phyloP scores from a whole-genome alignment of 2,113 vertebrate species.

The Megatriorchis doriae region DNA sequence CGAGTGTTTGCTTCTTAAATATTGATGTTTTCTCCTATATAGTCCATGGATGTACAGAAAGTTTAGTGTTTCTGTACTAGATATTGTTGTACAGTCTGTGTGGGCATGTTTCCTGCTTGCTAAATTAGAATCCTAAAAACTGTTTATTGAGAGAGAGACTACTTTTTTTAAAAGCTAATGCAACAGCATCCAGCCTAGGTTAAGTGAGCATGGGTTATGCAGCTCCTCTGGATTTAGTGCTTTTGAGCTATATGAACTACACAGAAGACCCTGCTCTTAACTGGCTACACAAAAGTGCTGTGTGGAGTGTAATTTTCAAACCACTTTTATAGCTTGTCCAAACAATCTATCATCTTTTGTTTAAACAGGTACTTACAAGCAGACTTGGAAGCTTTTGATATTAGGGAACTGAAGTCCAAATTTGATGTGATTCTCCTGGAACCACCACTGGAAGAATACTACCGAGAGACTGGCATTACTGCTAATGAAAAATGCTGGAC shows the following conservation, averaged over 20 bases:
- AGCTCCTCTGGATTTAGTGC: not conserved
- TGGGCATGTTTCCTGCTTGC: not conserved
- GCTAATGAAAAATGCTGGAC: constrained; percentile 96
- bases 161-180: not conserved
- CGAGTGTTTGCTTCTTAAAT: not conserved
- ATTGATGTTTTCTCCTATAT: not conserved
- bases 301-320: not conserved
- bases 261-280: not conserved
- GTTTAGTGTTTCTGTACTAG: not conserved
- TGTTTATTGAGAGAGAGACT: not conserved
- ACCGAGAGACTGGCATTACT: constrained; percentile 93
- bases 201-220: not conserved
- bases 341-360: not conserved
- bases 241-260: not conserved
- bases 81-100: not conserved
- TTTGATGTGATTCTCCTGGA: constrained; percentile 98
- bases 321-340: not conserved
- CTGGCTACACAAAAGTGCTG: not conserved
- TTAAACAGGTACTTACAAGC: constrained; percentile 91
- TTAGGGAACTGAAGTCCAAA: constrained; percentile 90
- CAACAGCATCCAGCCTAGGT: not conserved
- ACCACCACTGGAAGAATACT: constrained; percentile 94
- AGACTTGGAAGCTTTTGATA: constrained; percentile 90
- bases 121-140: not conserved
- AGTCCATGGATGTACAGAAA: not conserved